A percentile compares a stretch with the other conserved stretches of the same genome.
Conservation (phyloP, 2,113 vertebrate species). For the Trinectes maculatus region DNA sequence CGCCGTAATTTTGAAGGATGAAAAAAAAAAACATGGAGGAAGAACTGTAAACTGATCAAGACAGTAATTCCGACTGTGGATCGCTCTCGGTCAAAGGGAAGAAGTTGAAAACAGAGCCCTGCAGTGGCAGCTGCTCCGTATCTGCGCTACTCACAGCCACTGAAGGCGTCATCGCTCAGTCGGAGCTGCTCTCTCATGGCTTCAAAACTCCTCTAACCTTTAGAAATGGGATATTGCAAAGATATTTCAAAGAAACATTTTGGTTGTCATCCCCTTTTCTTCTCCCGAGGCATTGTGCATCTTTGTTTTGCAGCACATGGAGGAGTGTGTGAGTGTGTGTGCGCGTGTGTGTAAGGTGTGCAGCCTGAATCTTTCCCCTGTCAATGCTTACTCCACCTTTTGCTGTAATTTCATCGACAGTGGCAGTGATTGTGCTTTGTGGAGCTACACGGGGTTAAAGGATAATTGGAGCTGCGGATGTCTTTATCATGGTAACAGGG, state of each 20-base stretch:
- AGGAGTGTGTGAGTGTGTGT: slow-evolving; percentile 5
- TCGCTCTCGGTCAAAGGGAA: slow-evolving; percentile 41
- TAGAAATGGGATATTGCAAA: slow-evolving; percentile 55
- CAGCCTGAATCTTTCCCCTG: slow-evolving; percentile 21
- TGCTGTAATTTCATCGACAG: slow-evolving; percentile 64
- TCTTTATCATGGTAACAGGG: slow-evolving; percentile 62
- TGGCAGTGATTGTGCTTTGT: slow-evolving; percentile 59
- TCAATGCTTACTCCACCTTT: slow-evolving; percentile 30
- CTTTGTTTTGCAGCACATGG: slow-evolving; percentile 26
- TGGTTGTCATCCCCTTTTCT: slow-evolving; percentile 49
- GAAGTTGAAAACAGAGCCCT: slow-evolving; percentile 25
- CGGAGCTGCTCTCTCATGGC: slow-evolving; percentile 25
- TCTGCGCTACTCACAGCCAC: slow-evolving; percentile 18
- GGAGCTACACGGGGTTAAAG: slow-evolving; percentile 54
- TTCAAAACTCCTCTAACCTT: slow-evolving; percentile 57
- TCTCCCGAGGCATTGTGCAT: slow-evolving; percentile 40
- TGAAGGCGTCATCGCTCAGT: slow-evolving; percentile 43
- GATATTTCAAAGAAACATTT: slow-evolving; percentile 64
- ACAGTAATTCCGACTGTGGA: slow-evolving; percentile 10
- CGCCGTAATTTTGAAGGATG: slow-evolving; percentile 36
- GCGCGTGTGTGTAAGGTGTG: neutral
- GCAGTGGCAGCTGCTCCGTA: slow-evolving; percentile 5
- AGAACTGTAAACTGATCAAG: slow-evolving; percentile 47
- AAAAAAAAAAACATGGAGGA: slow-evolving; percentile 8
- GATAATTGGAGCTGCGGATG: slow-evolving; percentile 68